phyloP scores from a whole-genome alignment of 2,888 invertebrate species.

The Diplazon laetatorius region DNA sequence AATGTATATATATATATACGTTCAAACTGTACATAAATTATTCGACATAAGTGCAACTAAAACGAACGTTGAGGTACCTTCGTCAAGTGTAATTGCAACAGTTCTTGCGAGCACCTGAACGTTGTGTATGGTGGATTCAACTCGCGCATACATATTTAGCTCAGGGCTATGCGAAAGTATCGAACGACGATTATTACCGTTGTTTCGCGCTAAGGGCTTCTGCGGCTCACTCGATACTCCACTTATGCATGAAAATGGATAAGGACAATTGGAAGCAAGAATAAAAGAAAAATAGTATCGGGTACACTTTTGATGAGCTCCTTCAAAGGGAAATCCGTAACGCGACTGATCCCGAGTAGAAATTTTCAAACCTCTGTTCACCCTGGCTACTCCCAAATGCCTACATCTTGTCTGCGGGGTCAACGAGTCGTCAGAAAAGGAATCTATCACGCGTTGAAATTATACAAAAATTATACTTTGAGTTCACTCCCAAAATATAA shows the following conservation, averaged over 20 bases:
- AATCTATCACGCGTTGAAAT: too few relatives aligned
- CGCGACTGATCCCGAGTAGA: too few relatives aligned
- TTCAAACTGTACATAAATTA: constrained; percentile 22
- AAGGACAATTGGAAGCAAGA: constrained; percentile 1
- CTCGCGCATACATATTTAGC: constrained; percentile 68
- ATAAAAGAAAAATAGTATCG: constrained; percentile 6
- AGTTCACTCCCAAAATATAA: too few relatives aligned
- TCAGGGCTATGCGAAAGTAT: constrained; percentile 78
- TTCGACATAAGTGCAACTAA: constrained; percentile 60
- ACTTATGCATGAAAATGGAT: constrained; percentile 36
- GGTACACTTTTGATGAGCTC: too few relatives aligned
- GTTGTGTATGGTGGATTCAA: constrained; percentile 38
- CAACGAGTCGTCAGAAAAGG: too few relatives aligned
- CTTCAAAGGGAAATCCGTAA: too few relatives aligned
- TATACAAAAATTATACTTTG: too few relatives aligned
- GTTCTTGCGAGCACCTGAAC: constrained; percentile 43
- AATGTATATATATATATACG: constrained; percentile 4
- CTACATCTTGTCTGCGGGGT: too few relatives aligned
- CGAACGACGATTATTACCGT: constrained; percentile 53
- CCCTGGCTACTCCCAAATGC: too few relatives aligned
- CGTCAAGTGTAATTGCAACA: constrained; percentile 66
- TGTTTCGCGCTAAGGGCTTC: constrained; percentile 50
- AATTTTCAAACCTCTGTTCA: too few relatives aligned
- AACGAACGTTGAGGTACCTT: constrained; percentile 22
- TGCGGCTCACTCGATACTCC: neutral